Percentiles rank a stretch among this genome's conserved stretches.
Conservation (phyloP, 2,797 vertebrate genomes). For the Thripadectes ignobilis region DNA sequence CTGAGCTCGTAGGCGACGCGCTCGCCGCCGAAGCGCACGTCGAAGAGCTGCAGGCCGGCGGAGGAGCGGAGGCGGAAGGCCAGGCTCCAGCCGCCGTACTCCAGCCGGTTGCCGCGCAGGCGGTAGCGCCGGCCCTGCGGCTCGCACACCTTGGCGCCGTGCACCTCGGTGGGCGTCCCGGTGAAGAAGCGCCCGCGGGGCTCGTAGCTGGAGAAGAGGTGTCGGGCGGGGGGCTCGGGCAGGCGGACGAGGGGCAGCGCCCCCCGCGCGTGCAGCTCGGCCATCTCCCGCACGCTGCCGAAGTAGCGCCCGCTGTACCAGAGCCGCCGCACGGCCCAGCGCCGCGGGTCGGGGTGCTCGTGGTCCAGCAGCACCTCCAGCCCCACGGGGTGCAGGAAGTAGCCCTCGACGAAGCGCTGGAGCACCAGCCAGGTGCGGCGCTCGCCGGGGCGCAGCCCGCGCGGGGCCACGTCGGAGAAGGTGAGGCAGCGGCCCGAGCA, state of each 20-base stretch:
- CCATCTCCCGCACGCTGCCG: constrained; percentile 80
- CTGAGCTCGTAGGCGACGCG: constrained; percentile 90
- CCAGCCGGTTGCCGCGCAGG: constrained; percentile 80
- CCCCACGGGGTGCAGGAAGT: constrained; percentile 90
- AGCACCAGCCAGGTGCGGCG: constrained; percentile 89
- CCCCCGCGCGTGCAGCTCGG: constrained; percentile 77
- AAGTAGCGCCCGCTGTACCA: constrained; percentile 92
- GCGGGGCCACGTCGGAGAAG: constrained; percentile 86
- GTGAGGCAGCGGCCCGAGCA: constrained; percentile 84
- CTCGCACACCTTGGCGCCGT: constrained; percentile 85
- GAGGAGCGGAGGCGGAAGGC: constrained; percentile 87
- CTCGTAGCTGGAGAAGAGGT: constrained; percentile 84
- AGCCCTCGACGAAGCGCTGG: constrained; percentile 88
- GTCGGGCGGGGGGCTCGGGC: background rate
- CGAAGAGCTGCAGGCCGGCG: constrained; percentile 88
- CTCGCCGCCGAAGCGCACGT: constrained; percentile 86
- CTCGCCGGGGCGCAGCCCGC: constrained; percentile 84
- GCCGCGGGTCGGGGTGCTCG: constrained; percentile 71
- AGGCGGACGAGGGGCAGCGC: constrained; percentile 70
- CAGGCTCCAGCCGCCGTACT: constrained; percentile 90
- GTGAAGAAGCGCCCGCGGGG: constrained; percentile 80
- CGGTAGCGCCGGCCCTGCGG: constrained; percentile 84
- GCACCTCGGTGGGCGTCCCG: constrained; percentile 64
- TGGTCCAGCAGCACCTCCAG: constrained; percentile 91
- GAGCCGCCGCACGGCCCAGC: constrained; percentile 84